Conservation (phyloP, 37 sponge, comb jelly and placozoan species). For the Crambe crambe region DNA sequence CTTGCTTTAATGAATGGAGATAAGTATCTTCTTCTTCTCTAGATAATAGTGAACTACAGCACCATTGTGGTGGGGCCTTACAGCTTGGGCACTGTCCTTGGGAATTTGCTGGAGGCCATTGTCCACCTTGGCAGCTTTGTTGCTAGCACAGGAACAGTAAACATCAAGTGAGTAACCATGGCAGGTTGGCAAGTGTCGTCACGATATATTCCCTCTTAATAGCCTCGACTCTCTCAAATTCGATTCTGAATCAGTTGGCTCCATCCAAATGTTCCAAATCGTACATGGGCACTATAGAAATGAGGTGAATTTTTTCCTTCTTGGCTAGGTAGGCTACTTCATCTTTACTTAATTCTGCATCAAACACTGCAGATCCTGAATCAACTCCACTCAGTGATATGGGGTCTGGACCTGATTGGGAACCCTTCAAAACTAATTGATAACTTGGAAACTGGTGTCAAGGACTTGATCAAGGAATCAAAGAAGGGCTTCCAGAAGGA, state of each 20-base stretch:
- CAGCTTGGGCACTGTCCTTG: background rate
- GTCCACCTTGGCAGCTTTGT: conserved; percentile 4
- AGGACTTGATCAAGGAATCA: conserved; percentile 18
- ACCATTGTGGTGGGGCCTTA: conserved; percentile 2
- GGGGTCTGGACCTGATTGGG: conserved; percentile 33
- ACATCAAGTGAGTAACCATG: background rate
- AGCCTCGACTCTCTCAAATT: conserved; percentile 20
- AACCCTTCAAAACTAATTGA: conserved; percentile 14
- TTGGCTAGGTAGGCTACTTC: too few relatives aligned
- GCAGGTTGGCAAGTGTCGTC: background rate
- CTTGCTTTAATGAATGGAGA: background rate
- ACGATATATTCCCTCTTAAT: background rate
- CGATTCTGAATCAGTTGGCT: background rate
- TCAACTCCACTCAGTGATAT: conserved; percentile 8
- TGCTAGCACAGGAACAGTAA: conserved; percentile 11
- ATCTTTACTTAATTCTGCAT: background rate
- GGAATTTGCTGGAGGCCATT: background rate
- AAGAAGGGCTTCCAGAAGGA: conserved; percentile 4
- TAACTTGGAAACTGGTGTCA: conserved; percentile 16
- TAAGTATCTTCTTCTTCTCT: background rate
- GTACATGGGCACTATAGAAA: conserved; percentile 30
- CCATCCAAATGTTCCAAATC: background rate
- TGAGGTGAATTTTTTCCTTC: too few relatives aligned
- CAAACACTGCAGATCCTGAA: conserved; percentile 15
- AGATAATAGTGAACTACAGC: conserved; percentile 8